Conservation (phyloP, 2,113 vertebrate species). For the Pseudorasbora parva region DNA sequence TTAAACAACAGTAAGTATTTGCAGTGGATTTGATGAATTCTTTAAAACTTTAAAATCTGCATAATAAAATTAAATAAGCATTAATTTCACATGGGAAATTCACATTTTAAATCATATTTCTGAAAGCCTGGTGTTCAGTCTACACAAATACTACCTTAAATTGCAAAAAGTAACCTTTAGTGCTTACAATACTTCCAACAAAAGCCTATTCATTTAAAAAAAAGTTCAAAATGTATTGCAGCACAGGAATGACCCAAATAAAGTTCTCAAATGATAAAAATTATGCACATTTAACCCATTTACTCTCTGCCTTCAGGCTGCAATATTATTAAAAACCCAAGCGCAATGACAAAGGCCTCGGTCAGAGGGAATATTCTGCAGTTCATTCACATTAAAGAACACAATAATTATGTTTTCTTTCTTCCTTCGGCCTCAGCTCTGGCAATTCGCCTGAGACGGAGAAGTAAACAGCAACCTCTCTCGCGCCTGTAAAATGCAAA, state of each 20-base stretch:
- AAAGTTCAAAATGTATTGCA: background rate
- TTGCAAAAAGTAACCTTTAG: no score
- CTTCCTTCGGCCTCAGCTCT: background rate
- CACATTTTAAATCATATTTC: background rate
- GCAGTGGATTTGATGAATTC: no score
- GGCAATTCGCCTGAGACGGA: background rate
- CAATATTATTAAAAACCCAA: background rate
- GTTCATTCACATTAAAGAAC: background rate
- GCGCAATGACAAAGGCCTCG: background rate
- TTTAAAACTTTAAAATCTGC: no score
- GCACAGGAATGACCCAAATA: background rate
- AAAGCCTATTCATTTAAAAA: background rate
- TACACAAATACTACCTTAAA: background rate
- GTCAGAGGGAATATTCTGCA: background rate
- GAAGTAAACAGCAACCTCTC: conserved; percentile 23
- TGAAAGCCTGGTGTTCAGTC: background rate
- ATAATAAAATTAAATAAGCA: no score
- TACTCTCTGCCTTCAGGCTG: background rate
- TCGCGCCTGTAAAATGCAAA: conserved; percentile 26
- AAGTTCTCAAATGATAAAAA: background rate
- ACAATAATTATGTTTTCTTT: background rate
- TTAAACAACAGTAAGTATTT: no score
- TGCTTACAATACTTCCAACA: no score
- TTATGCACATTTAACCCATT: background rate
- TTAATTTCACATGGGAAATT: no score